Evolutionary conservation across 2,113 vertebrate genomes (phyloP), one percentile per base, ranked within the genome.

Genomic region (Daphoenositta chrysoptera): DNA sequence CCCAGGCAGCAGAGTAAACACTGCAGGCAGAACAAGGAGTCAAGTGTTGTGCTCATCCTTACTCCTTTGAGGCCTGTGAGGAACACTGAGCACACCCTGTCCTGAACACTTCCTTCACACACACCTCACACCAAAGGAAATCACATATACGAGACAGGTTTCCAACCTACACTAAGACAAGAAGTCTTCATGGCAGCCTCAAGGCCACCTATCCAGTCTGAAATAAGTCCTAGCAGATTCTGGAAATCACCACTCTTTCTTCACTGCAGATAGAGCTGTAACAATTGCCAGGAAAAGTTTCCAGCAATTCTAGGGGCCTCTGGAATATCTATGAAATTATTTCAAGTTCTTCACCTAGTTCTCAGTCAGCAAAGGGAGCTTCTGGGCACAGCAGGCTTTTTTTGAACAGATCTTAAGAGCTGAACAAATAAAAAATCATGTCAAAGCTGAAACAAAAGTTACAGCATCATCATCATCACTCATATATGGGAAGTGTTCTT

Each of bases 401-500:
- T 85, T 54, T 57, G 37, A 90, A 61, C 24, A 87, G 39, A 84
- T 50, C 57, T 81, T 82, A 88, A 64, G 17, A 84, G 53, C 53
- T 88, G 57, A 96, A 45, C 10, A 40, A 92, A 77, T 64, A 88
- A 86, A 76, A 90, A 69, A 21, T 23, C 4, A 76, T 53, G 56
- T 54, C 48, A 92, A 95, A 95, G 60, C 39, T 79, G 60, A 90
- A 96, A 90, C 39, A 91, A 61, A 83, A 79, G 68, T 73, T 79
- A 92, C 51, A 90, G 40, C 53, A 84, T 8, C 82, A 85, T 13
- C 61, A 72, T 45, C 30, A 73, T 69, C 56, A 56, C 39, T 75
- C 30, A 50, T 70, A 23, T 27, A 70, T 1, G 2, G 26, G 45
- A 72, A 76, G 30, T 39, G 18, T 58, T 83, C 21, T 92, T 81